Conservation (phyloP, 2,888 invertebrate species). For the Eilema depressum region DNA sequence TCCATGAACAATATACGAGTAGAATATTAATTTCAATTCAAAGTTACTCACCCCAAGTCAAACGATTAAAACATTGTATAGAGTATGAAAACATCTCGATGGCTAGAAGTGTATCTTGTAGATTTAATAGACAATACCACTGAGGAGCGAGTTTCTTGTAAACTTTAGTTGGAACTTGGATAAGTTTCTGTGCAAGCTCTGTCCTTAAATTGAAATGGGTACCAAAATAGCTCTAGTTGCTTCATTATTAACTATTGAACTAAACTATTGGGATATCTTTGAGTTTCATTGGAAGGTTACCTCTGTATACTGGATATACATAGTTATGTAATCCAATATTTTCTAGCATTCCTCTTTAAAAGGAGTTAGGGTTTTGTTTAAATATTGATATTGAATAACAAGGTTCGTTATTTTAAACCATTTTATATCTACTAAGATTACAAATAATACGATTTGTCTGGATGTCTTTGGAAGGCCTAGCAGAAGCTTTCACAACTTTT, state of each 20-base stretch:
- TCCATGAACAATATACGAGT: neutral
- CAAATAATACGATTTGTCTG: too few relatives aligned
- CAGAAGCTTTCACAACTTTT: too few relatives aligned
- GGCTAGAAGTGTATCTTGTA: constrained; percentile 74
- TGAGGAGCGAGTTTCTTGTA: constrained; percentile 80
- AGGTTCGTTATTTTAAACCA: neutral
- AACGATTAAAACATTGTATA: constrained; percentile 62
- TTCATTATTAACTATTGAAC: constrained; percentile 74
- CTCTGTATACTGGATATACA: constrained; percentile 18
- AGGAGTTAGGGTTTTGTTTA: neutral
- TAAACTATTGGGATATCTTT: constrained; percentile 57
- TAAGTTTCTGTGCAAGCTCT: constrained; percentile 78
- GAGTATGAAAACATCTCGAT: constrained; percentile 66
- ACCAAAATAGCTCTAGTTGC: constrained; percentile 76
- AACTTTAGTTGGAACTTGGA: constrained; percentile 75
- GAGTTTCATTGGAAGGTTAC: constrained; percentile 44
- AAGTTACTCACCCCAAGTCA: constrained; percentile 49
- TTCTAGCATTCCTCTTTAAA: neutral
- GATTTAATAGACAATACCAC: constrained; percentile 82
- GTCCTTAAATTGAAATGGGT: constrained; percentile 83
- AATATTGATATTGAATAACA: neutral
- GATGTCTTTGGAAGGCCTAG: too few relatives aligned
- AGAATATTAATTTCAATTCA: constrained; percentile 11
- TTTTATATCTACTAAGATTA: neutral
- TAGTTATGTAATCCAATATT: constrained; percentile 18